Base-by-base conservation (phyloP, 2,888 invertebrate genomes). In the Hypomecis atomaria region DNA sequence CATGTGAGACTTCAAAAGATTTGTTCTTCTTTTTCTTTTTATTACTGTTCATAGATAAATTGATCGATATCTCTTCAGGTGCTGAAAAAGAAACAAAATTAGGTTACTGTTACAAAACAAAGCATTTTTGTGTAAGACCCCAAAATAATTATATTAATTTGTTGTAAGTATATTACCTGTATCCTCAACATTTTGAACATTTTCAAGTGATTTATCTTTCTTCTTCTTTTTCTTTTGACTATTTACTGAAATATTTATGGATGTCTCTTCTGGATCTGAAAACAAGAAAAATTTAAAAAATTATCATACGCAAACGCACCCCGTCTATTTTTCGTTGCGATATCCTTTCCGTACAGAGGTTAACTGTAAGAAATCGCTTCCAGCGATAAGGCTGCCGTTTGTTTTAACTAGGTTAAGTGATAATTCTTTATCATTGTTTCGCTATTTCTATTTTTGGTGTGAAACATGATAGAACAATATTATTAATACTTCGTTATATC, bases 1-100 rank as follows among this genome's bases (percentile, higher is more conserved):
- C 53, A 9, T 42, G n/a, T n/a, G 53, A 53, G 6, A 42, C 8
- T 7, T 53, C 53, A 6, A 42, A 34, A 5, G 42, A 53, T n/a
- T 43, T 53, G 34, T 53, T 40, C 34, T 53, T 72, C 45, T 69
- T 70, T 49, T 71, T 70, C n/a, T 71, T 71, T 44, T 73, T 74
- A 52, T 72, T 71, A 0, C 11, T 40, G 9, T 42, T 38, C 33
- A 33, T 33, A 37, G 52, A 45, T 8, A 59, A 36, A 36, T 44
- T 42, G 6, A 43, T 43, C 7, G 43, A n/a, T 13, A 5, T 23
- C 36, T 52, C 59, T 45, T 33, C 45, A 5, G 52, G 0, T 38
- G n/a, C 59, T 59, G 52, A 6, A 13, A 23, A 23, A 23, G 3
- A 23, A 23, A 1, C 23, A 23, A 23, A 23, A 23, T 23, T 23